Evolutionary conservation across 2,888 invertebrate species (phyloP).

Genomic region (Panzeria rudis): DNA sequence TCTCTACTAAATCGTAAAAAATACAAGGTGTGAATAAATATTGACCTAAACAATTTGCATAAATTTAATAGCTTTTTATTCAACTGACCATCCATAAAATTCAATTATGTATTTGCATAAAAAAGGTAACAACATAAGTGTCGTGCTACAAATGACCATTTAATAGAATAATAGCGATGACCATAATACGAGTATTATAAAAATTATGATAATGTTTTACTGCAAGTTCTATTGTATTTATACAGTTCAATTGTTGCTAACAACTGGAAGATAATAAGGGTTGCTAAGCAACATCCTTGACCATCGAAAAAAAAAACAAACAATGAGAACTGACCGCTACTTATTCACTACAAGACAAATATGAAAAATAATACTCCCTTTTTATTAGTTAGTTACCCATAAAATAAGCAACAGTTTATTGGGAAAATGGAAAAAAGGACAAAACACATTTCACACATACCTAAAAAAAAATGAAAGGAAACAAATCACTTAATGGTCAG

Average conservation of each 20-base stretch:
- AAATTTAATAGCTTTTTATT: conserved; percentile 24
- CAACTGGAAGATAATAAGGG: conserved; percentile 49
- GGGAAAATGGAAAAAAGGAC: conserved; percentile 34
- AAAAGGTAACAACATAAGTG: not conserved
- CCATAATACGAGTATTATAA: conserved; percentile 34
- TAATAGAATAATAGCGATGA: conserved; percentile 45
- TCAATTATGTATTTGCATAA: conserved; percentile 31
- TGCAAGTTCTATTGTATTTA: conserved; percentile 6
- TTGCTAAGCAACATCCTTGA: conserved; percentile 53
- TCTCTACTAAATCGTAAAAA: not conserved
- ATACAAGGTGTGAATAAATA: conserved; percentile 69
- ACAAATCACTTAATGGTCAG: conserved; percentile 73
- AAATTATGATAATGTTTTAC: conserved; percentile 10
- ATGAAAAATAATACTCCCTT: conserved; percentile 9
- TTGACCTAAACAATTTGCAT: conserved; percentile 71
- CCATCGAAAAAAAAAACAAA: conserved; percentile 15
- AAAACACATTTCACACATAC: not conserved
- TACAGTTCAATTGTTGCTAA: conserved; percentile 18
- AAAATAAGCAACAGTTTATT: conserved; percentile 45
- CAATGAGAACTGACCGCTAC: conserved; percentile 37
- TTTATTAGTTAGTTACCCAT: not conserved
- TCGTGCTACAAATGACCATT: conserved; percentile 48
- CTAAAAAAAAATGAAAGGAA: conserved; percentile 5
- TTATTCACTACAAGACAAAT: conserved; percentile 3
- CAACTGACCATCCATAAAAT: conserved; percentile 28